Evolutionary conservation across 2,797 vertebrate genomes (phyloP).

Genomic region (Molothrus ater): DNA sequence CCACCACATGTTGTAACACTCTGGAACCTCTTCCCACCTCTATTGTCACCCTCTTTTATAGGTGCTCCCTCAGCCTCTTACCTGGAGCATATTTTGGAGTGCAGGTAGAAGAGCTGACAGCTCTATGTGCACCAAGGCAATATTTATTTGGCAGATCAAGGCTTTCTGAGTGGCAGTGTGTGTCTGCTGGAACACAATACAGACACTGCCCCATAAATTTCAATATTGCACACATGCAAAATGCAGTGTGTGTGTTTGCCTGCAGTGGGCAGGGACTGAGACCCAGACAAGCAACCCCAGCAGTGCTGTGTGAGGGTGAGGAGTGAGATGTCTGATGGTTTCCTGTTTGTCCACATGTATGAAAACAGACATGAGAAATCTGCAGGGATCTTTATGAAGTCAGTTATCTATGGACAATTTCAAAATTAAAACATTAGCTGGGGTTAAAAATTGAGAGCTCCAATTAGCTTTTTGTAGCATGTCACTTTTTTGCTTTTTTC

Average conservation of each 20-base stretch:
- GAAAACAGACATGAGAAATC: background rate
- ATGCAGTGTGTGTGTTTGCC: background rate
- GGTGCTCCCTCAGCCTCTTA: background rate
- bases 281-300: background rate
- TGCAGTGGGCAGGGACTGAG: background rate
- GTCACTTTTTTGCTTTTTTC: background rate
- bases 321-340: background rate
- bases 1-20: background rate
- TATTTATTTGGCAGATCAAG: background rate
- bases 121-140: background rate
- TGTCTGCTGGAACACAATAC: background rate
- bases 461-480: background rate
- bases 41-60: background rate
- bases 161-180: background rate
- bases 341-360: background rate
- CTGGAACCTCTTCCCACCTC: background rate
- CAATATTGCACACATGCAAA: background rate
- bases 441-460: background rate
- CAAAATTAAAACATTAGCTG: background rate
- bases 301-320: background rate
- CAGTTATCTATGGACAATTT: background rate
- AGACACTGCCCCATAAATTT: background rate
- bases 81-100: background rate
- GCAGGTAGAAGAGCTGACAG: background rate
- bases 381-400: background rate